These are phyloP conservation scores for Pogona vitticeps DNA, from an alignment of 2,113 vertebrate genomes.

Conservation along the genomic window DNA sequence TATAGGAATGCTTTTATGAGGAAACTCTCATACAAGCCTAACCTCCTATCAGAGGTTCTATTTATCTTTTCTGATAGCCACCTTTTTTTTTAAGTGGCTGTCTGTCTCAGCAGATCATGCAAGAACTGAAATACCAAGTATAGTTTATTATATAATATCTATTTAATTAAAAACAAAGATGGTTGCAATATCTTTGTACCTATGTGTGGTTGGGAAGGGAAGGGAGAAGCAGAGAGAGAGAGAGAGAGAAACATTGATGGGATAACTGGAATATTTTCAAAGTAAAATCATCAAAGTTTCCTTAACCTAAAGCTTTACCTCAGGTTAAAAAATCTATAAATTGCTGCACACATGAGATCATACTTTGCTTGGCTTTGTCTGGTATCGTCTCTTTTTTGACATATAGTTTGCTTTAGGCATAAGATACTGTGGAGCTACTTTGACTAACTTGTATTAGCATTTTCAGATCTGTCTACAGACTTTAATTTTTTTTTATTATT, in stretches of 20 bases:
- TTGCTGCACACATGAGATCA: constrained; percentile 16
- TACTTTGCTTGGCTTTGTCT: constrained; percentile 25
- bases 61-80: too few species aligned
- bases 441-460: neutral
- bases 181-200: neutral
- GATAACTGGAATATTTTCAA: constrained; percentile 38
- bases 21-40: neutral
- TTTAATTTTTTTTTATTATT: neutral
- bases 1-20: neutral
- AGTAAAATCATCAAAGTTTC: constrained; percentile 18
- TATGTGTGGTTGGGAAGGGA: neutral
- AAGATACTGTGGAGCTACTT: neutral
- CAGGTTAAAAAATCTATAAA: constrained; percentile 29
- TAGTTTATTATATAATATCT: too few species aligned
- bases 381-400: constrained; percentile 15
- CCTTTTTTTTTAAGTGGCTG: too few species aligned
- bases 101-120: too few species aligned
- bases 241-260: constrained; percentile 48
- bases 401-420: neutral
- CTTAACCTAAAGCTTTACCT: constrained; percentile 39
- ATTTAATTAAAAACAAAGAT: too few species aligned
- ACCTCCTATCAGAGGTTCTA: too few species aligned
- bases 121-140: too few species aligned
- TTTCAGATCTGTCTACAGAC: neutral
- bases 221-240: constrained; percentile 14